These are phyloP conservation scores for Nothobranchius kuhntae DNA, from an alignment of 2,113 vertebrate species.

Conservation along the genomic window DNA sequence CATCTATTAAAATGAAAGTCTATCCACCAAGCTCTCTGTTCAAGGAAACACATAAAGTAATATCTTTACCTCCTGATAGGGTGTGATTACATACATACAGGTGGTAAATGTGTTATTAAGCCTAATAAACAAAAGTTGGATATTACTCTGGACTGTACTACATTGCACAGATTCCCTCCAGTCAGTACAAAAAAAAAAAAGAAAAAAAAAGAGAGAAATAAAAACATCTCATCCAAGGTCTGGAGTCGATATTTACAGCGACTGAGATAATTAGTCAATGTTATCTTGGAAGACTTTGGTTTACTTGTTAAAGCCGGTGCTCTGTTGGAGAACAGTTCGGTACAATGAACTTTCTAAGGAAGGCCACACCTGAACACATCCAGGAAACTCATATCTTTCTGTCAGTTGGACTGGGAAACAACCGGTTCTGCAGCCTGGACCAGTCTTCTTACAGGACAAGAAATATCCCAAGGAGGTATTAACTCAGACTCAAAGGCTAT, in stretches of 20 bases:
- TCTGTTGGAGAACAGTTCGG: conserved; percentile 31
- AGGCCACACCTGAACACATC: conserved; percentile 68
- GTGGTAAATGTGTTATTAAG: conserved; percentile 41
- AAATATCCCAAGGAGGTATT: conserved; percentile 24
- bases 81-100: conserved; percentile 27
- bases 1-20: conserved; percentile 45
- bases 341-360: conserved; percentile 49
- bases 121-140: conserved; percentile 33
- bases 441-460: conserved; percentile 5
- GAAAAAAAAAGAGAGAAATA: neutral
- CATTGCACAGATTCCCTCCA: conserved; percentile 4
- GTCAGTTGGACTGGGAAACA: conserved; percentile 54
- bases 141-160: conserved; percentile 30
- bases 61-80: too few species aligned
- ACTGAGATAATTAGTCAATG: conserved; percentile 31
- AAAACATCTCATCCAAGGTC: conserved; percentile 21
- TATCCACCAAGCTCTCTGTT: conserved; percentile 29
- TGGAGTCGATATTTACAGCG: conserved; percentile 41
- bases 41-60: neutral
- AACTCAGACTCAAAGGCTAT: neutral
- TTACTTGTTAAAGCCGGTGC: conserved; percentile 24
- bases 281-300: conserved; percentile 31
- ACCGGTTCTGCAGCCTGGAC: conserved; percentile 54
- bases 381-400: conserved; percentile 67
- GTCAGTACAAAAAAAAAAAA: conserved; percentile 6